A percentile compares a stretch with the other conserved stretches of the same genome.
Evolutionary conservation across 2,888 invertebrate genomes (phyloP).

Genomic region (Galeruca laticollis): DNA sequence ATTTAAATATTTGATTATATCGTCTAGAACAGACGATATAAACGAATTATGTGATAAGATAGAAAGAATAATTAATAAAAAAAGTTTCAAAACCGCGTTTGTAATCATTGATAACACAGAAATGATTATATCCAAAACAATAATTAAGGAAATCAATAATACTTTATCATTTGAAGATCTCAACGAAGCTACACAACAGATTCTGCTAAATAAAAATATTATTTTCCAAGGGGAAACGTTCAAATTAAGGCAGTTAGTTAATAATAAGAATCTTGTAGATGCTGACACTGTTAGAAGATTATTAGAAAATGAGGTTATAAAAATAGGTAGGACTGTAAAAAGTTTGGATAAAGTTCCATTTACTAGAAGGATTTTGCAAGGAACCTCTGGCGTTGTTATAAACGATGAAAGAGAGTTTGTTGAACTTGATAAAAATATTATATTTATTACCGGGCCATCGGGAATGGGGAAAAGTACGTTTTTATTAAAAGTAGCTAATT

Average conservation of each 20-base stretch:
- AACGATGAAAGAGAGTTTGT: not conserved
- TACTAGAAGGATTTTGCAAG: not conserved
- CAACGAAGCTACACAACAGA: not conserved
- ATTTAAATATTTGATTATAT: constrained; percentile 8
- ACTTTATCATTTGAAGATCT: not conserved
- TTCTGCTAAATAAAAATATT: constrained; percentile 1
- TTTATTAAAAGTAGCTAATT: not conserved
- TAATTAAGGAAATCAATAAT: too few species aligned
- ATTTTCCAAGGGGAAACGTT: not conserved
- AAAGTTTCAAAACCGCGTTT: not conserved
- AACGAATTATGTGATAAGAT: not conserved
- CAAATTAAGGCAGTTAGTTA: not conserved
- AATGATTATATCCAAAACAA: too few species aligned
- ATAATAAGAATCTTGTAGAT: not conserved
- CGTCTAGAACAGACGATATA: not conserved
- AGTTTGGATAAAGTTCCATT: not conserved
- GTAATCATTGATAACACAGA: not conserved
- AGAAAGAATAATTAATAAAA: not conserved
- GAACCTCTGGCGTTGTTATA: not conserved
- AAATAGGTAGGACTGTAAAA: not conserved
- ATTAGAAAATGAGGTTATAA: too few species aligned
- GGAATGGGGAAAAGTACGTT: not conserved
- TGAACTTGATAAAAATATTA: not conserved
- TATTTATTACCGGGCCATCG: not conserved
- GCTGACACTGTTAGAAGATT: too few species aligned